Conservation (phyloP, 1,140 invertebrate genomes). For the Brachystomella parvula region DNA sequence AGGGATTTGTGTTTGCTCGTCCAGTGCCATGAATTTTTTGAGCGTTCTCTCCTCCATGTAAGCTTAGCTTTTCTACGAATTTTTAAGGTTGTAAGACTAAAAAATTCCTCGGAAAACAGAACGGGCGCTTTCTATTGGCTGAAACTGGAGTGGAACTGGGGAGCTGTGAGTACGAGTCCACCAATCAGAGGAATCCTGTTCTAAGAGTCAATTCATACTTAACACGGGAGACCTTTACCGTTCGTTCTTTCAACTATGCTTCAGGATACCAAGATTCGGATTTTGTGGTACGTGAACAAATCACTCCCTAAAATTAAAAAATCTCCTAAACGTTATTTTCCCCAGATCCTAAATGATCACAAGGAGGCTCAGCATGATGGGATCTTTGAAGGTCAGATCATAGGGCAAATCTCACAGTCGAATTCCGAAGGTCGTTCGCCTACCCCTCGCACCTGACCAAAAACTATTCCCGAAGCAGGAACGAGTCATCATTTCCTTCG, state of each 20-base stretch:
- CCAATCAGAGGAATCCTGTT: background rate
- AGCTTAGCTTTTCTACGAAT: background rate
- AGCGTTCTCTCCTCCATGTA: background rate
- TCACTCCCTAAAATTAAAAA: background rate
- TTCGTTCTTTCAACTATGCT: background rate
- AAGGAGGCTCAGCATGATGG: background rate
- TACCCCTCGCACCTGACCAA: background rate
- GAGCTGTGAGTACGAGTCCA: background rate
- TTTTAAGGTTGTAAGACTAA: background rate
- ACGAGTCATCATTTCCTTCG: background rate
- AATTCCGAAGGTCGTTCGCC: background rate
- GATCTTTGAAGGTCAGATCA: background rate
- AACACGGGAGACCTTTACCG: background rate
- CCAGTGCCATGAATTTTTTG: background rate
- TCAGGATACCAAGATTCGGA: background rate
- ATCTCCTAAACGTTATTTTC: background rate
- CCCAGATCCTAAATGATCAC: background rate
- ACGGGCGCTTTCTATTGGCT: background rate
- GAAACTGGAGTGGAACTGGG: background rate
- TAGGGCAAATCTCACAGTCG: background rate
- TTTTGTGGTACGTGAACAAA: background rate
- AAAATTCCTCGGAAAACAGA: background rate
- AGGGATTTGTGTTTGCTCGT: background rate
- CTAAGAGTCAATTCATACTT: background rate
- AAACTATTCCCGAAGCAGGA: background rate